phyloP scores from a whole-genome alignment of 2,113 vertebrate species.

The Rostratula benghalensis region DNA sequence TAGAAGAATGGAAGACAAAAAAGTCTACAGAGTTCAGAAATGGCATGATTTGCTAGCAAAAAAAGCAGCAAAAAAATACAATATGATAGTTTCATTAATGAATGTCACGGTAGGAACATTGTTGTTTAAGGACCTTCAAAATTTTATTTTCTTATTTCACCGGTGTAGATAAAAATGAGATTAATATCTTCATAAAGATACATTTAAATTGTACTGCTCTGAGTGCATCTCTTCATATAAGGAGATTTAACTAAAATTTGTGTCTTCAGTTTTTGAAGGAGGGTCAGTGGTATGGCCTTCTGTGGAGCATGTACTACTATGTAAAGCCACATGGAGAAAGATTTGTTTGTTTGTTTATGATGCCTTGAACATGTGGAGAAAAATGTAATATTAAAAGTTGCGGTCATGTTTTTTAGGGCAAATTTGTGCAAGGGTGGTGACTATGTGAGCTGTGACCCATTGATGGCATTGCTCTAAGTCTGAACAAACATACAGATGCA shows the following conservation, averaged over 20 bases:
- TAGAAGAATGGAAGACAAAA: background rate
- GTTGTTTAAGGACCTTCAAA: conserved; percentile 63
- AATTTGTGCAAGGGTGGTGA: background rate
- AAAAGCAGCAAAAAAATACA: conserved; percentile 47
- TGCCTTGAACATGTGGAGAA: background rate
- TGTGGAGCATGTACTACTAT: background rate
- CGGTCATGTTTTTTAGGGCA: background rate
- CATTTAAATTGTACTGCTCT: background rate
- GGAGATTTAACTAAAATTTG: background rate
- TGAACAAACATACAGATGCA: background rate
- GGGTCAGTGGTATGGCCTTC: background rate
- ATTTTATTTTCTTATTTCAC: conserved; percentile 73
- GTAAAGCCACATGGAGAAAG: background rate
- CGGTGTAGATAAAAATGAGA: conserved; percentile 46
- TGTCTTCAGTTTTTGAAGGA: background rate
- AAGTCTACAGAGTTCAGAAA: conserved; percentile 39
- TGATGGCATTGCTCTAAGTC: background rate
- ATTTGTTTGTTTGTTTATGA: background rate
- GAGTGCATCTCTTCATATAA: background rate
- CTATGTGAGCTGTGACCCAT: background rate
- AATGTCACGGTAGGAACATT: conserved; percentile 21
- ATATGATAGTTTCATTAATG: conserved; percentile 22
- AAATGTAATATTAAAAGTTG: background rate
- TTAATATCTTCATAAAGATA: conserved; percentile 17
- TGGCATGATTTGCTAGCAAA: conserved; percentile 48